Conservation (phyloP, 2,113 vertebrate species). For the Corvus hawaiiensis region DNA sequence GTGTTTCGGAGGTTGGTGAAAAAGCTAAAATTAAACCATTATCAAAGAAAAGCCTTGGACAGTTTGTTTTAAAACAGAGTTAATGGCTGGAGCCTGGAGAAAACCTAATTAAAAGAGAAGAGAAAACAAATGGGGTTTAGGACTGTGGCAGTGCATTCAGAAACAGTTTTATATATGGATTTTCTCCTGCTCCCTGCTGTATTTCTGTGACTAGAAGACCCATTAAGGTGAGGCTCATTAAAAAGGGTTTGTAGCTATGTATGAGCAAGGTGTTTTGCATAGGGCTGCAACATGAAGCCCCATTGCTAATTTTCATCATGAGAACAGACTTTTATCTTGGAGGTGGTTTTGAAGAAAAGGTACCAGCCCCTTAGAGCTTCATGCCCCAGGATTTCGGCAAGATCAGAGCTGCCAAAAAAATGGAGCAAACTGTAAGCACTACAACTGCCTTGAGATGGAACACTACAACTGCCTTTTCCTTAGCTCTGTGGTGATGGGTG, state of each 20-base stretch:
- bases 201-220: conserved; percentile 13
- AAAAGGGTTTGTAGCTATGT: neutral
- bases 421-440: neutral
- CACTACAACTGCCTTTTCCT: neutral
- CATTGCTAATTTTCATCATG: conserved; percentile 3
- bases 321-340: conserved; percentile 8
- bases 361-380: neutral
- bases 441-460: neutral
- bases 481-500: neutral
- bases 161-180: conserved; percentile 29
- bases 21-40: conserved; percentile 60
- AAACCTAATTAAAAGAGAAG: conserved; percentile 59
- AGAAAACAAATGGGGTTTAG: conserved; percentile 46
- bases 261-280: neutral
- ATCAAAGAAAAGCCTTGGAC: conserved; percentile 54
- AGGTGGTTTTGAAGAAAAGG: conserved; percentile 2
- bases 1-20: neutral
- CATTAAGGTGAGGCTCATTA: neutral
- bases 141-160: neutral
- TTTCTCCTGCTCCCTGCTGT: conserved; percentile 13
- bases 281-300: neutral
- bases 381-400: neutral
- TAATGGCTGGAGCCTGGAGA: neutral
- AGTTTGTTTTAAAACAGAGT: conserved; percentile 64
- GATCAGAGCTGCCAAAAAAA: neutral